phyloP scores from a whole-genome alignment of 2,797 vertebrate species.

The Decapterus maruadsi region DNA sequence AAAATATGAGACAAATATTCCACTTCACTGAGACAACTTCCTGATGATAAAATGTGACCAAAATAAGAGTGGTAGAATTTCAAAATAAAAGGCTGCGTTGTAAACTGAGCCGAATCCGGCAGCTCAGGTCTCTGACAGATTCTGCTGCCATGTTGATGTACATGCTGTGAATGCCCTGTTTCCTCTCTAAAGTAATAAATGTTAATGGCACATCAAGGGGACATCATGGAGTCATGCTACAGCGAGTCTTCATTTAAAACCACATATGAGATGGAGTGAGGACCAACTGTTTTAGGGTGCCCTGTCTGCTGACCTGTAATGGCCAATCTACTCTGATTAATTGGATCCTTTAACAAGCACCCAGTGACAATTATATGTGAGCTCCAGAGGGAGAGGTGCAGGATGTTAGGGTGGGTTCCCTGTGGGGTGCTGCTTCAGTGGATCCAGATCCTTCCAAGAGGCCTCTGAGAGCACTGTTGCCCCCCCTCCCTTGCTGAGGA shows the following conservation, averaged over 20 bases:
- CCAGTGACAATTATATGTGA: conserved; percentile 89
- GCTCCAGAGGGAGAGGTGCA: conserved; percentile 86
- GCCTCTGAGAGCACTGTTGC: conserved; percentile 66
- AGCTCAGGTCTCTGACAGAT: background rate
- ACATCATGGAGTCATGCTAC: conserved; percentile 87
- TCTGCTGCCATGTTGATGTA: background rate
- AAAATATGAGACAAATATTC: too few relatives aligned
- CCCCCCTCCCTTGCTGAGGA: conserved; percentile 72
- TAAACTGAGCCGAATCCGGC: background rate
- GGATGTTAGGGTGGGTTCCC: conserved; percentile 57
- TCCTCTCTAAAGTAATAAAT: conserved; percentile 63
- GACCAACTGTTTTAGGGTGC: conserved; percentile 90
- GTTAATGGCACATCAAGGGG: conserved; percentile 71
- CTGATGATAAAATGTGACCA: background rate
- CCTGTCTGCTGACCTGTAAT: conserved; percentile 90
- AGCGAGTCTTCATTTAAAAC: conserved; percentile 90
- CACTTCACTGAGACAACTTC: too few relatives aligned
- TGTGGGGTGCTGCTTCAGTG: conserved; percentile 71
- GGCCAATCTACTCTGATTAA: conserved; percentile 92
- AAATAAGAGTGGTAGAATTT: background rate
- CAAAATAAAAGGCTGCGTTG: background rate
- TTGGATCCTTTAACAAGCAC: conserved; percentile 91
- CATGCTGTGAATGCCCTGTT: conserved; percentile 18
- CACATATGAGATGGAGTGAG: conserved; percentile 84
- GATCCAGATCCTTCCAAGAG: conserved; percentile 76